phyloP scores from a whole-genome alignment of 2,797 vertebrate genomes.

The Tolypeutes matacus region DNA sequence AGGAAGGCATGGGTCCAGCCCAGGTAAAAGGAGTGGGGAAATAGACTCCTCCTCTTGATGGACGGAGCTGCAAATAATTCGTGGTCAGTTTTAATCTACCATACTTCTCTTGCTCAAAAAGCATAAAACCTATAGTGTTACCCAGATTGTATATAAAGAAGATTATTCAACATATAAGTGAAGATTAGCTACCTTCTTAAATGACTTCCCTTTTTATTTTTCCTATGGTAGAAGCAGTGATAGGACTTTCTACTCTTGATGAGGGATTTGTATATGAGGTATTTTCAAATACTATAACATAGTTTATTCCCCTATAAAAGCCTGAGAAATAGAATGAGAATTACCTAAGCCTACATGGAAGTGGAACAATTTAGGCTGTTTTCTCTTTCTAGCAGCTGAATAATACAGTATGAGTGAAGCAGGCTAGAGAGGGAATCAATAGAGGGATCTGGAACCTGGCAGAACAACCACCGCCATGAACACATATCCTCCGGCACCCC shows the following conservation, averaged over 20 bases:
- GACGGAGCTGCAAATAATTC: background rate
- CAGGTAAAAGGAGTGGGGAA: background rate
- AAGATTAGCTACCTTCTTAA: conserved; percentile 37
- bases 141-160: background rate
- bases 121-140: background rate
- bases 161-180: conserved; percentile 8
- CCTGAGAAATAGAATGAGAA: conserved; percentile 47
- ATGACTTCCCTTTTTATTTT: background rate
- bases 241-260: conserved; percentile 26
- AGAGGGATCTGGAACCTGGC: no score
- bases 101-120: background rate
- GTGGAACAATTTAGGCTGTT: conserved; percentile 58
- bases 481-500: no score
- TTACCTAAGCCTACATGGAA: conserved; percentile 64
- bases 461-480: no score
- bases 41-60: background rate
- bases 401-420: background rate
- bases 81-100: background rate
- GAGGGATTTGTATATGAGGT: background rate
- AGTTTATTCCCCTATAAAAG: conserved; percentile 53
- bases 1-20: background rate
- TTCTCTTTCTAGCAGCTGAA: conserved; percentile 65
- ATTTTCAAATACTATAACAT: conserved; percentile 59
- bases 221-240: background rate
- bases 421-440: no score